A percentile compares a stretch with the other conserved stretches of the same genome.
Evolutionary conservation across 2,113 vertebrate species (phyloP).

Genomic region (Petromus typicus): DNA sequence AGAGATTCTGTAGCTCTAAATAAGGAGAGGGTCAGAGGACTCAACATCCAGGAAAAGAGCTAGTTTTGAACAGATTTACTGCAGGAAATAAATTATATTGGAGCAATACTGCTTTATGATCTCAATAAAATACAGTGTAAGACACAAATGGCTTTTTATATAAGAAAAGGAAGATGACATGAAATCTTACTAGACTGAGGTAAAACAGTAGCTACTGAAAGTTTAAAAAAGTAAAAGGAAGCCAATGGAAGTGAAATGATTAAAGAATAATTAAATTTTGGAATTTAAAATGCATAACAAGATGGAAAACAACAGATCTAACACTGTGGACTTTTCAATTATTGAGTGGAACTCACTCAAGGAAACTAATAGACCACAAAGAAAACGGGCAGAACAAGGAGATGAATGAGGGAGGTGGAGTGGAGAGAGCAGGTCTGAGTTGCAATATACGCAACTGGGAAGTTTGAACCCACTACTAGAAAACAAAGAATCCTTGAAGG

Average conservation of each 20-base stretch:
- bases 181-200: neutral
- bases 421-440: no score
- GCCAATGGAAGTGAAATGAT: neutral
- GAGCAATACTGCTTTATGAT: conserved; percentile 44
- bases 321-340: neutral
- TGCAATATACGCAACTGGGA: neutral
- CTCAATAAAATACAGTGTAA: conserved; percentile 29
- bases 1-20: conserved; percentile 1
- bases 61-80: conserved; percentile 53
- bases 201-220: neutral
- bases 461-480: neutral
- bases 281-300: neutral
- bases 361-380: neutral
- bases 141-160: neutral
- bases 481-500: neutral
- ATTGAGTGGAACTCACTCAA: neutral
- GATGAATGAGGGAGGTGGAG: neutral
- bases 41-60: neutral
- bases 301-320: neutral
- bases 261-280: neutral
- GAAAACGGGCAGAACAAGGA: neutral
- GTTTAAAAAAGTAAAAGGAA: neutral
- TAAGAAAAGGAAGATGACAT: neutral
- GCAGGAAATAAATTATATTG: conserved; percentile 39
- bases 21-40: neutral